Conservation (phyloP, 1,140 invertebrate genomes). For the Globodera rostochiensis region DNA sequence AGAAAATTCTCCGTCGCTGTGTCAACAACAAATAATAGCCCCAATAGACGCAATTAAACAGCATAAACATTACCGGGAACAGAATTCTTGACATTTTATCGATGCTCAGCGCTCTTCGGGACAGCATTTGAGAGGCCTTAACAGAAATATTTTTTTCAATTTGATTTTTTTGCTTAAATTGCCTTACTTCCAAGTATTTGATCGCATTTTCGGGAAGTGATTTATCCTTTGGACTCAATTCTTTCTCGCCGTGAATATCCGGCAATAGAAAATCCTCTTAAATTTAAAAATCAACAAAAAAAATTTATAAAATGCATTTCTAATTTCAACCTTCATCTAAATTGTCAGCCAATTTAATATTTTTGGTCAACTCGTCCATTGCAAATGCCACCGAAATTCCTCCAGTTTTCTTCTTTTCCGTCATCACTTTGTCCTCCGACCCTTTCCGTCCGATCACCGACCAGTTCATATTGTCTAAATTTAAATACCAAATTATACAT, state of each 20-base stretch:
- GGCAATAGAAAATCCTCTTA: not conserved
- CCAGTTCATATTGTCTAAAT: conserved; percentile 8
- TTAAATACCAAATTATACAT: not conserved
- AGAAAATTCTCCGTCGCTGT: not conserved
- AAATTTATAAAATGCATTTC: conserved; percentile 1
- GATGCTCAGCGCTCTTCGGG: conserved; percentile 28
- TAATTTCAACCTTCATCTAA: not conserved
- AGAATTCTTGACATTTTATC: conserved; percentile 31
- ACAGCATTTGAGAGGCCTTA: conserved; percentile 28
- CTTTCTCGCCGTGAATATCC: conserved; percentile 3
- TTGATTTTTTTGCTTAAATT: not conserved
- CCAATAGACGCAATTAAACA: conserved; percentile 32
- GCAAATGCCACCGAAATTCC: not conserved
- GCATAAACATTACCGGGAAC: conserved; percentile 22
- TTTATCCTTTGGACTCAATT: not conserved
- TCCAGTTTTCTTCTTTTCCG: not conserved
- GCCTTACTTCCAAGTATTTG: conserved; percentile 26
- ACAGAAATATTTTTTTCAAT: not conserved
- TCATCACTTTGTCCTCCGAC: not conserved
- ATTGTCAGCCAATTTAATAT: not conserved
- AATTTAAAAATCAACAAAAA: not conserved
- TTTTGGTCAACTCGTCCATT: not conserved
- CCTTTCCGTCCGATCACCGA: not conserved
- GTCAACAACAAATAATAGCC: conserved; percentile 26
- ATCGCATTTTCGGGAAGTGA: conserved; percentile 20